Conservation (phyloP, 1,140 invertebrate genomes). For the Ips nitidus region DNA sequence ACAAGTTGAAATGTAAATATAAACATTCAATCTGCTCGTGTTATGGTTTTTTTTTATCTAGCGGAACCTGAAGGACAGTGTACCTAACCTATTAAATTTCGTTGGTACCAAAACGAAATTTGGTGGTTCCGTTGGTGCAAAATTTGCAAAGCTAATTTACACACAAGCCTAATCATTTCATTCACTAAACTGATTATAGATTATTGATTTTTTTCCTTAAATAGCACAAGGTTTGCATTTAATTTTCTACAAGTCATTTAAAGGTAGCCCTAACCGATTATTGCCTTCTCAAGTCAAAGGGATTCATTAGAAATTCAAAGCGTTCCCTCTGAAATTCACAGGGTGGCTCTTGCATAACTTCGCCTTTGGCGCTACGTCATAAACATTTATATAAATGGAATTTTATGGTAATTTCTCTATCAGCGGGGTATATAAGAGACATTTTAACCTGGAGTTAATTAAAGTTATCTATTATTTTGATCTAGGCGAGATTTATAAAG, state of each 20-base stretch:
- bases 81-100: too few relatives aligned
- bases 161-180: too few relatives aligned
- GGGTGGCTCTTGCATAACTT: slow-evolving; percentile 27
- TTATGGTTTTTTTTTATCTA: too few relatives aligned
- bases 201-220: too few relatives aligned
- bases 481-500: slow-evolving; percentile 23
- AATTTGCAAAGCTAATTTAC: too few relatives aligned
- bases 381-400: slow-evolving; percentile 27
- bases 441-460: slow-evolving; percentile 35
- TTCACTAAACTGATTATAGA: too few relatives aligned
- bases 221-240: too few relatives aligned
- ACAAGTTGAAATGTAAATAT: too few relatives aligned
- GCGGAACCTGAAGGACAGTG: too few relatives aligned
- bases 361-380: slow-evolving; percentile 27
- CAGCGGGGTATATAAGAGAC: slow-evolving; percentile 31
- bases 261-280: slow-evolving; percentile 32
- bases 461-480: slow-evolving; percentile 34
- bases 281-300: slow-evolving; percentile 3
- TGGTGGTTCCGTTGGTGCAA: background rate
- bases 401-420: slow-evolving; percentile 31
- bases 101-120: too few relatives aligned
- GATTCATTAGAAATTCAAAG: slow-evolving; percentile 30
- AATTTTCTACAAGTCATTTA: slow-evolving; percentile 16
- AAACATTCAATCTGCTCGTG: too few relatives aligned
- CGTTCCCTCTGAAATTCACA: slow-evolving; percentile 24